Evolutionary conservation across 1,140 invertebrate genomes (phyloP).

Genomic region (Druon quercuslanigerum): DNA sequence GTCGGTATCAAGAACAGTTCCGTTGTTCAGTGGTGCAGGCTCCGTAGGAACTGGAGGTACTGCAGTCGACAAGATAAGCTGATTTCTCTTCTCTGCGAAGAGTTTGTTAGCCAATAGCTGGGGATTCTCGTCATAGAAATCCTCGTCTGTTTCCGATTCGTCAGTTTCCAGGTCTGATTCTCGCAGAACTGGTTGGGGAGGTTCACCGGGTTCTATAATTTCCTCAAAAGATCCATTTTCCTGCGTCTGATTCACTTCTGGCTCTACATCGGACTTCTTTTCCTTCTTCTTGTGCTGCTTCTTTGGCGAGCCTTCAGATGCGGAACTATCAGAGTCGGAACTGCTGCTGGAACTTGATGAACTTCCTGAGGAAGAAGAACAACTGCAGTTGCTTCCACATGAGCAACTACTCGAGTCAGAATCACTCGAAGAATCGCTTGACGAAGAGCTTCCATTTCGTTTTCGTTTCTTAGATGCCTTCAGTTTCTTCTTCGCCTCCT

Average conservation of each 20-base stretch:
- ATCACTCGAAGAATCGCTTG: conserved; percentile 84
- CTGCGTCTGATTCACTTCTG: conserved; percentile 38
- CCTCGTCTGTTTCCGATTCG: conserved; percentile 89
- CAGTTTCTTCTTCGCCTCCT: conserved; percentile 60
- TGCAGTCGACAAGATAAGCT: conserved; percentile 77
- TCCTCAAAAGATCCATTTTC: conserved; percentile 50
- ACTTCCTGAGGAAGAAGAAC: conserved; percentile 78
- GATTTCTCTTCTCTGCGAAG: conserved; percentile 83
- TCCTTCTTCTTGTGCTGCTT: conserved; percentile 71
- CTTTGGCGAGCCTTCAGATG: conserved; percentile 74
- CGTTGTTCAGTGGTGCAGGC: conserved; percentile 77
- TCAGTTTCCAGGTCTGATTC: conserved; percentile 90
- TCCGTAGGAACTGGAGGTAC: conserved; percentile 43
- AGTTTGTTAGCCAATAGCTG: conserved; percentile 82
- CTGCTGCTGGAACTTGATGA: conserved; percentile 81
- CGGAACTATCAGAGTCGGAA: conserved; percentile 82
- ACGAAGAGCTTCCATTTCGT: conserved; percentile 74
- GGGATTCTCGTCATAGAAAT: conserved; percentile 89
- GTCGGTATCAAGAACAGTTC: conserved; percentile 70
- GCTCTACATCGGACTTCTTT: conserved; percentile 48
- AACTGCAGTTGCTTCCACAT: conserved; percentile 87
- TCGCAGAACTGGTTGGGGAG: conserved; percentile 68
- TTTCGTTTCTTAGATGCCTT: conserved; percentile 73
- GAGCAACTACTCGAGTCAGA: conserved; percentile 85
- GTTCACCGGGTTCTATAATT: conserved; percentile 34